Evolutionary conservation across 1,140 invertebrate genomes (phyloP), one percentile per base, ranked within the genome.

Genomic region (Drosophila arizonae): DNA sequence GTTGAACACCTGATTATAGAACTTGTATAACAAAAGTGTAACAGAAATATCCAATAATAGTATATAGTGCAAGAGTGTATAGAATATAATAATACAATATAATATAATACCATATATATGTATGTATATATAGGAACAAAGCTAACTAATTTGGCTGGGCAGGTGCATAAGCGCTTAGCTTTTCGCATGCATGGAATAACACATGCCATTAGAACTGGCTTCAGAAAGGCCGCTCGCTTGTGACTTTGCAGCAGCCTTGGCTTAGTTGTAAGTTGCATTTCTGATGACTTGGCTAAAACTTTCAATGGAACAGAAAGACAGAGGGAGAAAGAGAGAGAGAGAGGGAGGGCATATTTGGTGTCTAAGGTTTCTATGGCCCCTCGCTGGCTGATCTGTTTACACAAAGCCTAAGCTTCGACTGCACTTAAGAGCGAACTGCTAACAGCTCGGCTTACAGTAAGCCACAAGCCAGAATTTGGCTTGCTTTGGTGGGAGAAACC

Each of bases 401-500:
- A 73, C 63, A 71, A 69, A 75, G 72, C 72, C 58, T 70, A 71
- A 41, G 72, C 72, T 71, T 75, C 48, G 70, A 73, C 26, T 39
- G 61, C 13, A 54, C 57, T 52, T 69, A 30, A 54, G 39, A 2
- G 30, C 64, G 54, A 56, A 41, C 15, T 48, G 41, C 30, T 39
- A 39, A 10, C 33, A 33, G 28, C 41, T 68, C 57, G 43, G 24
- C 69, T 72, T 72, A 72, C 69, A 56, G 28, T 41, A 52, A 58
- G 21, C 57, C 57, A 69, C 46, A 50, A 56, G 48, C 48, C 24
- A 68, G 56, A 65, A 28, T 56, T 45, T 24, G 41, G 61, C 36
- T 41, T 63, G 51, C 48, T 52, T 64, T 15, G 24, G 55, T 8
- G 10, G 41, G 15, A 26, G 33, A 64, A 65, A 72, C 48, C 64